phyloP scores from a whole-genome alignment of 2,797 vertebrate genomes.

The Tamandua tetradactyla region DNA sequence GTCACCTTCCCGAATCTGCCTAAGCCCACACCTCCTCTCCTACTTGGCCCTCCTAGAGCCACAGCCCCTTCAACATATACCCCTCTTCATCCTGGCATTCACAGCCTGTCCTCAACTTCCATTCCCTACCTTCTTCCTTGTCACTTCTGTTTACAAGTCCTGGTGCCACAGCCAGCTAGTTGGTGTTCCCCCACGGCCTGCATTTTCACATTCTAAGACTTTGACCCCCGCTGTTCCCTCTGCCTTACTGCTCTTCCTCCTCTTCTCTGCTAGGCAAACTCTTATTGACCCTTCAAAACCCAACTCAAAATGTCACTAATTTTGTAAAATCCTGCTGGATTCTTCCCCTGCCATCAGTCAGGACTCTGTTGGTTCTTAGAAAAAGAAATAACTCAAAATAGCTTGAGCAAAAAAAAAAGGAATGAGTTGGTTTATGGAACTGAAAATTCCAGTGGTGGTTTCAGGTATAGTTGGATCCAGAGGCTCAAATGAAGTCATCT shows the following conservation, averaged over 20 bases:
- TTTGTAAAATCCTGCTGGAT: background rate
- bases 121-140: background rate
- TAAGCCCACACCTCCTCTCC: background rate
- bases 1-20: background rate
- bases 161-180: background rate
- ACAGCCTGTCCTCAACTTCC: background rate
- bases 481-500: background rate
- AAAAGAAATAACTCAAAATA: background rate
- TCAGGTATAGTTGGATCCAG: background rate
- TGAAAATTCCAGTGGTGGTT: background rate
- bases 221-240: background rate
- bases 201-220: background rate
- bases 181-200: background rate
- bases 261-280: constrained; percentile 2
- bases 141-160: background rate
- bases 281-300: constrained; percentile 46
- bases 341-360: background rate
- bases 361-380: background rate
- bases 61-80: background rate
- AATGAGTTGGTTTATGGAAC: accelerated
- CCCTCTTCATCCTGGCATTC: background rate
- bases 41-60: background rate
- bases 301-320: constrained; percentile 13
- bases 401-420: background rate
- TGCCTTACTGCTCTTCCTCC: background rate